A percentile compares a stretch with the other conserved stretches of the same genome.
phyloP scores from a whole-genome alignment of 2,888 invertebrate genomes.

The Selenia dentaria region DNA sequence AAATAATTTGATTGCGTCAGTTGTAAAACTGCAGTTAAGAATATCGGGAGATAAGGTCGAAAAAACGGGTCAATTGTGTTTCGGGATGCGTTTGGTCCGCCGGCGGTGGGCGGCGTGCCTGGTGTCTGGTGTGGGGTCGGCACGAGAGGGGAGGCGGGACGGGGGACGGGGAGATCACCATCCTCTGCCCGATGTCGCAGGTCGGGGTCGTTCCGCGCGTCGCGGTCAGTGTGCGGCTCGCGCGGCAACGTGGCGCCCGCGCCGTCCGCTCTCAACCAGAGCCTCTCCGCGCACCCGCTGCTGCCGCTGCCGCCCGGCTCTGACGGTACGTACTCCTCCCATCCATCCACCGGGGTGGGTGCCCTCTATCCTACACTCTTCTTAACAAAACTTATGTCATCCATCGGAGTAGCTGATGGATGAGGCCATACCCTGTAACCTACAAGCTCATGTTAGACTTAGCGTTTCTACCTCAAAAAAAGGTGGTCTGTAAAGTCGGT shows the following conservation, averaged over 20 bases:
- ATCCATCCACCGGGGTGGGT: background rate
- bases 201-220: constrained; percentile 97
- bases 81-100: background rate
- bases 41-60: no score
- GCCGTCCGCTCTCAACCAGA: constrained; percentile 82
- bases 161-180: constrained; percentile 63
- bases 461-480: no score
- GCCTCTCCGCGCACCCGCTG: constrained; percentile 97
- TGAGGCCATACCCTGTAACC: no score
- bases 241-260: constrained; percentile 92
- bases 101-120: no score
- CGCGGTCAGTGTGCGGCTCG: constrained; percentile 82
- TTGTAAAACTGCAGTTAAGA: no score
- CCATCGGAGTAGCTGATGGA: no score
- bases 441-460: no score
- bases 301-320: constrained; percentile 93
- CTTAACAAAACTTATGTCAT: no score
- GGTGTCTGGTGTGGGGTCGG: background rate
- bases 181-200: constrained; percentile 88
- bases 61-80: no score
- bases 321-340: constrained; percentile 68
- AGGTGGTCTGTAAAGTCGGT: no score
- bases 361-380: no score
- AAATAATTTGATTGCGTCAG: no score
- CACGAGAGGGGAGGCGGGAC: background rate